phyloP scores from a whole-genome alignment of 2,888 invertebrate species.

The Eupithecia insigniata region DNA sequence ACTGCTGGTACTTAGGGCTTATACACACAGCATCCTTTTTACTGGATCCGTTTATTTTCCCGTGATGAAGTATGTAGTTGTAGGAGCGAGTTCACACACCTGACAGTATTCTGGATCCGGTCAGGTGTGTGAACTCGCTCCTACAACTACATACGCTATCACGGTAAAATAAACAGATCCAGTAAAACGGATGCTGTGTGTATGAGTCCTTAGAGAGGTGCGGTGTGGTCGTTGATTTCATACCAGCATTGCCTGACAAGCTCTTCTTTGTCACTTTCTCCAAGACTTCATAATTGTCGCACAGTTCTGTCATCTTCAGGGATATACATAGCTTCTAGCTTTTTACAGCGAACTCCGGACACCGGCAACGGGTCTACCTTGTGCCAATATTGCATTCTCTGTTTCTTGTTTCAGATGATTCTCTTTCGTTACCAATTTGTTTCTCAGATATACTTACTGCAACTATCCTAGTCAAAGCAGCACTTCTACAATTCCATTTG shows the following conservation, averaged over 20 bases:
- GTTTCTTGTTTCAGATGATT: slow-evolving; percentile 11
- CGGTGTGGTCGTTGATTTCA: slow-evolving; percentile 31
- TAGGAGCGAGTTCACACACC: too few relatives aligned
- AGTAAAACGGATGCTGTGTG: too few relatives aligned
- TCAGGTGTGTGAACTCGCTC: too few relatives aligned
- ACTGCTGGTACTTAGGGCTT: slow-evolving; percentile 19
- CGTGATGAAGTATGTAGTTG: too few relatives aligned
- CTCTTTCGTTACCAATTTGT: neutral
- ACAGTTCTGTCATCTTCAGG: neutral
- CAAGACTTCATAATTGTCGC: neutral
- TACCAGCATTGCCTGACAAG: slow-evolving; percentile 5
- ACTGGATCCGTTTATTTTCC: too few relatives aligned
- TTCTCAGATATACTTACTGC: neutral
- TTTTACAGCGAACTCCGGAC: neutral
- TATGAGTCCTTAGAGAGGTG: too few relatives aligned
- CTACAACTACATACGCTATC: too few relatives aligned
- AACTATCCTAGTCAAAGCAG: neutral
- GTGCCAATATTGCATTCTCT: neutral
- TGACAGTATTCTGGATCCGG: too few relatives aligned
- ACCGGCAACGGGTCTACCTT: slow-evolving; percentile 4
- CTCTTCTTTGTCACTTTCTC: slow-evolving; percentile 4
- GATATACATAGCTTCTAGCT: neutral
- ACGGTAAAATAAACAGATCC: too few relatives aligned
- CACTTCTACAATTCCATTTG: neutral
- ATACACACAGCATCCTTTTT: too few relatives aligned